phyloP scores from a whole-genome alignment of 2,797 vertebrate genomes.

The Buceros bicornis region DNA sequence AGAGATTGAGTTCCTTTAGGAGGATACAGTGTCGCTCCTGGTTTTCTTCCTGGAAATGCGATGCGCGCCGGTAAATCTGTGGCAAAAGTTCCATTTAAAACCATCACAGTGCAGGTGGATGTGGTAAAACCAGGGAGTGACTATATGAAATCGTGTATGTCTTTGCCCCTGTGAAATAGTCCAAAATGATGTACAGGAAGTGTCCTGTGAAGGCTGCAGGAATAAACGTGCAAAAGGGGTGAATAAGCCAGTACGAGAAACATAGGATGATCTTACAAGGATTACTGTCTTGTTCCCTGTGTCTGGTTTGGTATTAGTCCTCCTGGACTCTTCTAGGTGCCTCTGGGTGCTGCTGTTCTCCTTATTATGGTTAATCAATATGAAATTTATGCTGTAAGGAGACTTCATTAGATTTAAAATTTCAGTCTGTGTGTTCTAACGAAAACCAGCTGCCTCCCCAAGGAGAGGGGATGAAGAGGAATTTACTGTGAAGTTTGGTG shows the following conservation, averaged over 20 bases:
- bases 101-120: neutral
- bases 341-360: neutral
- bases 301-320: neutral
- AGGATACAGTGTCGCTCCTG: neutral
- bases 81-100: neutral
- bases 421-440: neutral
- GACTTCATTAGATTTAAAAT: neutral
- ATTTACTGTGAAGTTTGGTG: neutral
- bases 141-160: rapidly evolving
- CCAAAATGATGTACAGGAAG: neutral
- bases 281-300: neutral
- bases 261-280: neutral
- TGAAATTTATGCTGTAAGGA: neutral
- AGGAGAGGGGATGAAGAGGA: neutral
- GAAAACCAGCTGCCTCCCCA: neutral
- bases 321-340: neutral
- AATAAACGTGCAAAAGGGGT: neutral
- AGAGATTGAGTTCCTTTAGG: neutral
- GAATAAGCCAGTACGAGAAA: neutral
- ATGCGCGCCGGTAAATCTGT: neutral
- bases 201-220: neutral
- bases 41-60: neutral
- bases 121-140: neutral
- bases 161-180: neutral
- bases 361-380: neutral